These are phyloP conservation scores for Rana temporaria DNA, from an alignment of 2,113 vertebrate species.

Conservation along the genomic window DNA sequence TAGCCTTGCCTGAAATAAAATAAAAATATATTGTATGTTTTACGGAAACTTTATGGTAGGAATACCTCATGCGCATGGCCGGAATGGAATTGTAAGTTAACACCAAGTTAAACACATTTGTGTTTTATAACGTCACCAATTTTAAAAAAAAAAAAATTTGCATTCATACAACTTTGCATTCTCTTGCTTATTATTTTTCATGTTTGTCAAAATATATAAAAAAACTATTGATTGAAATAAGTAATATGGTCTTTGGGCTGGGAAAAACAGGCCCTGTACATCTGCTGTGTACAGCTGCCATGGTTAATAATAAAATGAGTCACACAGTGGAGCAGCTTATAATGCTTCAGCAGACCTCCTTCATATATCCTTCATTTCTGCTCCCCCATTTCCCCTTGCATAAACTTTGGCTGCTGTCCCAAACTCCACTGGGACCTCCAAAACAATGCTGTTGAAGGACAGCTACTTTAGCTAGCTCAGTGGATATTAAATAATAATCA, in stretches of 20 bases:
- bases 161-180: not conserved
- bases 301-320: constrained; percentile 56
- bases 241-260: constrained; percentile 34
- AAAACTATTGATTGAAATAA: constrained; percentile 22
- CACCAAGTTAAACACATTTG: too few species aligned
- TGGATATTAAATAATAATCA: constrained; percentile 9
- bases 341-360: constrained; percentile 47
- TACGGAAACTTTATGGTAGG: too few species aligned
- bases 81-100: too few species aligned
- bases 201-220: constrained; percentile 13
- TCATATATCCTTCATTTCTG: constrained; percentile 46
- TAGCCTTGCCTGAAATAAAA: too few species aligned
- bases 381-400: constrained; percentile 24
- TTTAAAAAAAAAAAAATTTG: too few species aligned
- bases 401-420: constrained; percentile 52
- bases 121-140: too few species aligned
- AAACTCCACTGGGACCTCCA: constrained; percentile 31
- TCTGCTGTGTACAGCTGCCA: constrained; percentile 54
- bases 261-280: constrained; percentile 50
- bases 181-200: not conserved
- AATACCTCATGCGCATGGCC: too few species aligned
- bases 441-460: constrained; percentile 27
- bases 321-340: constrained; percentile 51
- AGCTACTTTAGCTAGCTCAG: not conserved
- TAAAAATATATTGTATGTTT: too few species aligned